Evolutionary conservation across 2,797 vertebrate genomes (phyloP).

Genomic region (Xenentodon cancila): DNA sequence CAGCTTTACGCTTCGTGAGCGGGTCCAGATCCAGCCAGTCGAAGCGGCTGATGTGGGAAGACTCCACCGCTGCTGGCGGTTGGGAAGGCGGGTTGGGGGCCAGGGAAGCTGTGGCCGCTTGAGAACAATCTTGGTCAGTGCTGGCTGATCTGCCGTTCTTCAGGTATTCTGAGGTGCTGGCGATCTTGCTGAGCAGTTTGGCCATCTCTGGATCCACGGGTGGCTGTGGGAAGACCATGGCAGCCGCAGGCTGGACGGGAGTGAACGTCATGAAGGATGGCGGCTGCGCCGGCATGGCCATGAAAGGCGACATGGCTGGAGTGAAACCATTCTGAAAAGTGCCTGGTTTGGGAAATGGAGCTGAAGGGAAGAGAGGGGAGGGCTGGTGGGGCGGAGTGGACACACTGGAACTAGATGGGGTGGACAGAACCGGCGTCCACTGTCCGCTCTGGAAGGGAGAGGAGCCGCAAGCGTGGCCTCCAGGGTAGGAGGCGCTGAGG

Average conservation of each 20-base stretch:
- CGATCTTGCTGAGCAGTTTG: slow-evolving; percentile 96
- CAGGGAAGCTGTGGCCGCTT: slow-evolving; percentile 72
- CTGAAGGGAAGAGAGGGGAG: slow-evolving; percentile 81
- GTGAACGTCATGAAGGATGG: slow-evolving; percentile 86
- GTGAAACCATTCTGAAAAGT: slow-evolving; percentile 92
- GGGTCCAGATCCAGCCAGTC: slow-evolving; percentile 98
- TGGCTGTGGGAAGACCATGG: slow-evolving; percentile 84
- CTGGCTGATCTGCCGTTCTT: slow-evolving; percentile 88
- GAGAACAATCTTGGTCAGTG: slow-evolving; percentile 81
- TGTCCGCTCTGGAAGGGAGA: slow-evolving; percentile 82
- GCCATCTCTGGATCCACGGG: slow-evolving; percentile 91
- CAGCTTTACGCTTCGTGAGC: slow-evolving; percentile 89
- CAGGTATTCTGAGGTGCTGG: slow-evolving; percentile 95
- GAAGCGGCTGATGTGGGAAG: slow-evolving; percentile 85
- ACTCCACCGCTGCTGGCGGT: slow-evolving; percentile 70
- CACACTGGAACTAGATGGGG: slow-evolving; percentile 80
- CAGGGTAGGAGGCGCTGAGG: slow-evolving; percentile 88
- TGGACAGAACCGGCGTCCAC: slow-evolving; percentile 85
- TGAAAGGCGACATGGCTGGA: slow-evolving; percentile 80
- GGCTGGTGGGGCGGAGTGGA: slow-evolving; percentile 73
- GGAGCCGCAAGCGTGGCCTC: slow-evolving; percentile 80
- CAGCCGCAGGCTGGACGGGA: slow-evolving; percentile 79
- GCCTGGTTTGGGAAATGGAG: slow-evolving; percentile 86
- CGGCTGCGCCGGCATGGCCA: slow-evolving; percentile 82
- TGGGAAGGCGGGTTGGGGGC: slow-evolving; percentile 78